A percentile compares a stretch with the other conserved stretches of the same genome.
These are phyloP conservation scores for Capreolus pygargus DNA, from an alignment of 2,113 vertebrate species.

Conservation along the genomic window DNA sequence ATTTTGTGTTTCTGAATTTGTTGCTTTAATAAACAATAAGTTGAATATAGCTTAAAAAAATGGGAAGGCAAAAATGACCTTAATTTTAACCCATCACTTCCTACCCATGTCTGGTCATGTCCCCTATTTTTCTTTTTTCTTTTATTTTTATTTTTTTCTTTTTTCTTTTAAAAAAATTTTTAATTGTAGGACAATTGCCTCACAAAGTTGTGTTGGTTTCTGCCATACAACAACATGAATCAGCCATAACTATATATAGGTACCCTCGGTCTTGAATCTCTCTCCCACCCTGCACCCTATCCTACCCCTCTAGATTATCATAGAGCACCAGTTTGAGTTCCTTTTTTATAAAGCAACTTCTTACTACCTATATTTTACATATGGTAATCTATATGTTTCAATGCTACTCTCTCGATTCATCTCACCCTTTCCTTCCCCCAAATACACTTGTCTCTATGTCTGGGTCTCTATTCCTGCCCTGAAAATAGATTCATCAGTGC, in stretches of 20 bases:
- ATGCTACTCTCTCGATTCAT: not conserved
- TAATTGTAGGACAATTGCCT: not conserved
- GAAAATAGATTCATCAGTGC: not conserved
- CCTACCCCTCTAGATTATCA: not conserved
- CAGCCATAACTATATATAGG: not conserved
- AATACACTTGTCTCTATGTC: not conserved
- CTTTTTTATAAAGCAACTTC: not conserved
- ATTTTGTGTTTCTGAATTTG: not conserved
- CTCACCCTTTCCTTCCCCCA: not conserved
- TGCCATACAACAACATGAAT: not conserved
- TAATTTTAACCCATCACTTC: not conserved
- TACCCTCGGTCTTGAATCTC: not conserved
- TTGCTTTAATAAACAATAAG: not conserved
- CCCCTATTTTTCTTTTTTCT: not conserved
- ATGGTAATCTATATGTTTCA: not conserved
- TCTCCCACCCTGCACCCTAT: not conserved
- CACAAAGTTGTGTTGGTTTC: not conserved
- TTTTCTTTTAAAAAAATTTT: not conserved
- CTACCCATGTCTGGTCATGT: rapidly evolving
- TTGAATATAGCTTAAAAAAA: not conserved
- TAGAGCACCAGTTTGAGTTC: not conserved
- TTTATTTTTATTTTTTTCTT: not conserved
- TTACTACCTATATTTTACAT: not conserved
- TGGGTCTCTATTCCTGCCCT: not conserved
- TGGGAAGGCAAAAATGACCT: too few relatives aligned